A percentile compares a stretch with the other conserved stretches of the same genome.
phyloP scores from a whole-genome alignment of 2,113 vertebrate genomes.

The Tachysurus vachellii region DNA sequence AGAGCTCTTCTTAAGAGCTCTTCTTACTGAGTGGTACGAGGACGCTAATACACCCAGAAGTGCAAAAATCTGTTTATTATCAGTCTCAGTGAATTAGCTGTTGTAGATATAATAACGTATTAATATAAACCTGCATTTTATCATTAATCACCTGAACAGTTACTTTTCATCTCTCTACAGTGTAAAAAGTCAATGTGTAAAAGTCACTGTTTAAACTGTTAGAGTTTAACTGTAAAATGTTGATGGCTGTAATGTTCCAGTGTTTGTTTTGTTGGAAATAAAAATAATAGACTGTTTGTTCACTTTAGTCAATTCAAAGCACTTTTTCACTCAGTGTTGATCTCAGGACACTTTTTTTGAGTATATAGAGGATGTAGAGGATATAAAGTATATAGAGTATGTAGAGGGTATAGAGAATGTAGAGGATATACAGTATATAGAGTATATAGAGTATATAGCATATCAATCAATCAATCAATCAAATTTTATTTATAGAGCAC shows the following conservation, averaged over 20 bases:
- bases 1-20: not conserved
- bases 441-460: too few relatives aligned
- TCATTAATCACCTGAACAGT: not conserved
- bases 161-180: not conserved
- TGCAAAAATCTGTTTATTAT: not conserved
- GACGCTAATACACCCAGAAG: not conserved
- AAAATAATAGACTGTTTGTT: not conserved
- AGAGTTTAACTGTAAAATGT: not conserved
- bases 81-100: not conserved
- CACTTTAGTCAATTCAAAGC: not conserved
- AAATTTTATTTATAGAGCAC: too few relatives aligned
- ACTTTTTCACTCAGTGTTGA: too few relatives aligned
- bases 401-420: too few relatives aligned
- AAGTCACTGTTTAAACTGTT: not conserved
- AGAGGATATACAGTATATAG: too few relatives aligned
- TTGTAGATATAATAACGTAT: not conserved
- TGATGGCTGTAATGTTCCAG: too few relatives aligned
- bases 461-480: too few relatives aligned
- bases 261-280: not conserved
- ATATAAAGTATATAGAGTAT: too few relatives aligned
- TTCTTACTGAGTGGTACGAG: not conserved
- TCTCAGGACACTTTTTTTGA: too few relatives aligned
- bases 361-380: too few relatives aligned
- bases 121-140: not conserved
- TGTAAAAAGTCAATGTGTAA: not conserved